Evolutionary conservation across 1,140 invertebrate genomes (phyloP), one percentile per base, ranked within the genome.

Genomic region (Drusus annulatus): DNA sequence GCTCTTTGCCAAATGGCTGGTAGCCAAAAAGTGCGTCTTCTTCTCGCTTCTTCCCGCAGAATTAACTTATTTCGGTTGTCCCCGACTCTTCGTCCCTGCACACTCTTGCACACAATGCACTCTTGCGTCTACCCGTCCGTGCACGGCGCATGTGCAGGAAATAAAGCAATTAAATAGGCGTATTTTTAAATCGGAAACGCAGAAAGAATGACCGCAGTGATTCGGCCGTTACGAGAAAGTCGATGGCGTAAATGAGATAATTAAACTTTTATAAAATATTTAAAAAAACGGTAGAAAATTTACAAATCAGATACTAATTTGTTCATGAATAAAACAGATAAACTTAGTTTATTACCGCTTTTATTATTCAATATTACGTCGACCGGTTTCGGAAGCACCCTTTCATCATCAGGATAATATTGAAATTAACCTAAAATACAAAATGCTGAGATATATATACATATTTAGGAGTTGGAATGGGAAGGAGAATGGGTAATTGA

Each of bases 21-120:
- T 15, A 0, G 82, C 82, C 82, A 83, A 83, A 83, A 83, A 83
- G 82, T 81, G 82, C 77, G 80, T 81, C 80, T 78, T 80, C 81
- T 80, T 78, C 75, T 80, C 62, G 54, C 78, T 69, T 69, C 68
- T 80, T 76, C 51, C 76, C 73, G 63, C 63, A 56, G 71, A 75
- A 71, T 74, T 65, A 65, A 77, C 63, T 83, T 83, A 83, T 83
- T 83, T 81, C 78, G 54, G 82, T 45, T 81, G 62, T 73, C 45
- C 71, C 63, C 50, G 19, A 78, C 25, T 60, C 58, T 23, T 60
- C 10, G 28, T 36, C 28, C n/a, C 63, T 16, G 63, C 17, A n/a
- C 63, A 7, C 63, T 68, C 23, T 19, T 17, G 16, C 28, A 31
- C 62, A 60, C 19, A 60, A 60, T 60, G 56, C 17, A 60, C 62